Evolutionary conservation across 2,113 vertebrate species (phyloP).

Genomic region (Myxocyprinus asiaticus): DNA sequence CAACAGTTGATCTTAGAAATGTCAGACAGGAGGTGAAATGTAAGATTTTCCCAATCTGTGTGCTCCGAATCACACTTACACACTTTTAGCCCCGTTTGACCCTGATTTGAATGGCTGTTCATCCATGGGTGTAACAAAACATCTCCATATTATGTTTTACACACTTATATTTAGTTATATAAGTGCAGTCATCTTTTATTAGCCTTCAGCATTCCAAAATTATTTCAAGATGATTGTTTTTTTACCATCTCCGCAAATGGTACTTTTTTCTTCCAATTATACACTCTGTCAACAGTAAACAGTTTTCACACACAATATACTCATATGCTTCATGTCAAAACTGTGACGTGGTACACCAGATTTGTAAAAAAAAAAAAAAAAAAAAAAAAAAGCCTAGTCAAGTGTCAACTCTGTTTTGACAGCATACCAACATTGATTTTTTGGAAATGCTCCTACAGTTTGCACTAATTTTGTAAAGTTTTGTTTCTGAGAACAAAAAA

Average conservation of each 20-base stretch:
- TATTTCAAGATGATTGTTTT: background rate
- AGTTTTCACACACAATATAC: background rate
- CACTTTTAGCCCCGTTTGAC: too few species aligned
- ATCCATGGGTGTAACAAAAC: too few species aligned
- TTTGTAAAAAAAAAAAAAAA: background rate
- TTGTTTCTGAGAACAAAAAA: background rate
- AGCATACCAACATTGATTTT: background rate
- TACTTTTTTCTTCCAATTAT: slow-evolving; percentile 33
- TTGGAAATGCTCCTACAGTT: slow-evolving; percentile 18
- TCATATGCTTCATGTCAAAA: slow-evolving; percentile 27
- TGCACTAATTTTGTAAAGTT: slow-evolving; percentile 25
- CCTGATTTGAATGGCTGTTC: too few species aligned
- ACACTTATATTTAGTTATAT: background rate
- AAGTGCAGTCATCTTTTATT: background rate
- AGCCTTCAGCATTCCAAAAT: background rate
- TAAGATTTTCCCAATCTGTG: too few species aligned
- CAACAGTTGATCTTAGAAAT: too few species aligned
- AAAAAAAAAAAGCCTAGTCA: slow-evolving; percentile 34
- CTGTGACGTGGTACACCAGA: background rate
- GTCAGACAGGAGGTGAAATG: too few species aligned
- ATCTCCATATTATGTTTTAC: too few species aligned
- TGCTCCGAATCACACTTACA: too few species aligned
- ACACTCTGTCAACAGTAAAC: slow-evolving; percentile 8
- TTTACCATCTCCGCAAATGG: background rate
- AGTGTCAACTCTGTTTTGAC: slow-evolving; percentile 7